Evolutionary conservation across 2,113 vertebrate species (phyloP).

Genomic region (Chinchilla lanigera): DNA sequence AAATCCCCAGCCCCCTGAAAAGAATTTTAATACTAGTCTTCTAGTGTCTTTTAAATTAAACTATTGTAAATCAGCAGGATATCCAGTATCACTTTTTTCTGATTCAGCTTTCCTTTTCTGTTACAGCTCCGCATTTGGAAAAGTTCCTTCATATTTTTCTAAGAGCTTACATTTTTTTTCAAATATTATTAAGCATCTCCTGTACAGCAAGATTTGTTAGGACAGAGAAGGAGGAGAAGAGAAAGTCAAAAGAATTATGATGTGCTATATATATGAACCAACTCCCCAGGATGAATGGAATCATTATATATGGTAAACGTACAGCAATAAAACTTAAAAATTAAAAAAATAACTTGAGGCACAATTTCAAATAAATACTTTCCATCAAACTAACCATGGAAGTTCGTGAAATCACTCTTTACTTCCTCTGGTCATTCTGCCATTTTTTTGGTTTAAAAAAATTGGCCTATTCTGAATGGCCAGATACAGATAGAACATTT

Average conservation of each 20-base stretch:
- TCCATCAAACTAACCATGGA: not conserved
- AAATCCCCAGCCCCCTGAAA: too few relatives aligned
- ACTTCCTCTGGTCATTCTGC: not conserved
- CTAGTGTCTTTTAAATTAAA: not conserved
- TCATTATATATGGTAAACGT: not conserved
- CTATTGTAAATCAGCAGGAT: not conserved
- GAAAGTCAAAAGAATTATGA: not conserved
- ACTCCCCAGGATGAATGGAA: not conserved
- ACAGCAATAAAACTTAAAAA: not conserved
- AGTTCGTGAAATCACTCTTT: constrained; percentile 18
- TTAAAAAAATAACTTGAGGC: not conserved
- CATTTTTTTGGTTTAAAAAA: not conserved
- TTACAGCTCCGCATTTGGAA: not conserved
- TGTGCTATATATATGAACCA: not conserved
- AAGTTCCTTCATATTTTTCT: not conserved
- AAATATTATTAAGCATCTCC: not conserved
- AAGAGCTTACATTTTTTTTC: not conserved
- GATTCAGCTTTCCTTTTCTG: not conserved
- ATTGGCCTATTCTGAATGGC: not conserved
- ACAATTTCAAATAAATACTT: constrained; percentile 31
- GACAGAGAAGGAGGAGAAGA: not conserved
- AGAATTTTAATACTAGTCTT: not conserved
- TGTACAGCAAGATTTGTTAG: not conserved
- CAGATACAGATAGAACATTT: not conserved
- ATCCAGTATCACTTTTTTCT: not conserved